Conservation (phyloP, 2,113 vertebrate species). For the Toxostoma redivivum region DNA sequence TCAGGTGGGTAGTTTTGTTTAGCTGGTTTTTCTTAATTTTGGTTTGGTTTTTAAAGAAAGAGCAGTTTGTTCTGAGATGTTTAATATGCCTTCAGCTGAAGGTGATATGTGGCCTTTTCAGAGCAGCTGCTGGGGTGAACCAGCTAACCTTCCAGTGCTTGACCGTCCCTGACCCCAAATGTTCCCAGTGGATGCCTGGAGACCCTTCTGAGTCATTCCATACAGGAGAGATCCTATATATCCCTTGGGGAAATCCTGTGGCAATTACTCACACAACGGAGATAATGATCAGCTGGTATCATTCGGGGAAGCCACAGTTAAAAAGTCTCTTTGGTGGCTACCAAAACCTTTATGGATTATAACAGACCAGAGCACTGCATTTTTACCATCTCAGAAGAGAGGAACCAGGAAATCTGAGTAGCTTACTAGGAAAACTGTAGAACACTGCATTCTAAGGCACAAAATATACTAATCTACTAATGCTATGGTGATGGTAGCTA, state of each 20-base stretch:
- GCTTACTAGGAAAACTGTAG: neutral
- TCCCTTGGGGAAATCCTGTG: neutral
- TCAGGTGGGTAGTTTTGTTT: neutral
- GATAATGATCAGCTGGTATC: neutral
- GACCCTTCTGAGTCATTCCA: neutral
- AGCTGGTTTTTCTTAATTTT: neutral
- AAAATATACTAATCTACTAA: neutral
- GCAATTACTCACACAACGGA: neutral
- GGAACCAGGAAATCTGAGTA: neutral
- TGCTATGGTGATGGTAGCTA: neutral
- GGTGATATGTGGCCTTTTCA: neutral
- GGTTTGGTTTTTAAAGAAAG: neutral
- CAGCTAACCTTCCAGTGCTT: neutral
- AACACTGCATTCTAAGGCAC: neutral
- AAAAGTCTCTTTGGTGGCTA: neutral
- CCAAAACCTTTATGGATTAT: neutral
- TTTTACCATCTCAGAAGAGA: neutral
- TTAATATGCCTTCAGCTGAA: neutral
- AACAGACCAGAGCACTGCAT: neutral
- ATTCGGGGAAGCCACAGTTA: neutral
- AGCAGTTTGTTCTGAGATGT: neutral
- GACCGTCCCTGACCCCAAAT: neutral
- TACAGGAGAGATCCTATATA: fast-evolving
- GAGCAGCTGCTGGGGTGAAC: neutral
- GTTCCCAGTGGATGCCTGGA: neutral